phyloP scores from a whole-genome alignment of 2,113 vertebrate species.

The Pongo abelii region DNA sequence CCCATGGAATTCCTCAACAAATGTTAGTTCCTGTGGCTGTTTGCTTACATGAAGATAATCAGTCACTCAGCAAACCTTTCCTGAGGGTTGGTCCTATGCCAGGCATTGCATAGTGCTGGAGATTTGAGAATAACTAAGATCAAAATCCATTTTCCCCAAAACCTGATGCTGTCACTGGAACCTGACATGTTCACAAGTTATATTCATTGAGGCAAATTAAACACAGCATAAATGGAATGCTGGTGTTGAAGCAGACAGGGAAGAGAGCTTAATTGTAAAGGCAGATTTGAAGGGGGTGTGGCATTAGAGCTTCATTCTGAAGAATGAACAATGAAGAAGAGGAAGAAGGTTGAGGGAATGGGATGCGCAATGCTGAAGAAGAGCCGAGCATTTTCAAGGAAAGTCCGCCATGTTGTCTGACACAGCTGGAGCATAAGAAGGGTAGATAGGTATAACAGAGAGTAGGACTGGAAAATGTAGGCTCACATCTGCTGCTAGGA shows the following conservation, averaged over 20 bases:
- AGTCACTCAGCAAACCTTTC: neutral
- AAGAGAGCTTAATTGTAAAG: neutral
- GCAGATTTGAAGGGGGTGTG: neutral
- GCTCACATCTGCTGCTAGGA: neutral
- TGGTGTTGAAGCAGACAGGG: neutral
- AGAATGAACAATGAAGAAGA: neutral
- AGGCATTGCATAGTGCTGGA: neutral
- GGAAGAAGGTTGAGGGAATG: neutral
- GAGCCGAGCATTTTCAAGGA: neutral
- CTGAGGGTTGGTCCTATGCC: neutral
- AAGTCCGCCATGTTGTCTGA: rapidly evolving
- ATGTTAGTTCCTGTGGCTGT: neutral
- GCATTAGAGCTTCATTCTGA: neutral
- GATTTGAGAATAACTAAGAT: neutral
- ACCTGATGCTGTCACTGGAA: neutral
- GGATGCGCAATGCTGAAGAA: neutral
- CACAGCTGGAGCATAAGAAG: too few species aligned
- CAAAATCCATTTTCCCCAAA: neutral
- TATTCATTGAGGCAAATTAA: neutral
- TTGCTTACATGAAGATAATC: neutral
- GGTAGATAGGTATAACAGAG: neutral
- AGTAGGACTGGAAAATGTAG: neutral
- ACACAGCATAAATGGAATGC: neutral
- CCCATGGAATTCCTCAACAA: neutral
- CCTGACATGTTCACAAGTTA: neutral